phyloP scores from a whole-genome alignment of 2,888 invertebrate species.

The Coecobrya sp. region DNA sequence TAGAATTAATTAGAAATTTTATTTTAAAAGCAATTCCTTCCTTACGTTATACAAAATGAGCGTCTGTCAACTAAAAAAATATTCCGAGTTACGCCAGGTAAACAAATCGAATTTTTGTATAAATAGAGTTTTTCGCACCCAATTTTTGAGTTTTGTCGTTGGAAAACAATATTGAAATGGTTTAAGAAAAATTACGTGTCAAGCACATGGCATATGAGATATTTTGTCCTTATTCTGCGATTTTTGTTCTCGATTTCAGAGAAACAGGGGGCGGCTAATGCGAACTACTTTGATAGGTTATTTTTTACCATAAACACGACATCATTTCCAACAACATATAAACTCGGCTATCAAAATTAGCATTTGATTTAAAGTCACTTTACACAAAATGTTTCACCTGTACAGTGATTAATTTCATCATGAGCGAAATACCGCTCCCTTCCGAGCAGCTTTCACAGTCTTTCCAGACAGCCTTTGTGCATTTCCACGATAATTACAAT shows the following conservation, averaged over 20 bases:
- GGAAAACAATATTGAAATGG: slow-evolving; percentile 1
- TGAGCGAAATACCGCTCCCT: slow-evolving; percentile 62
- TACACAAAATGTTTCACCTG: slow-evolving; percentile 63
- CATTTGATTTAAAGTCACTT: slow-evolving; percentile 70
- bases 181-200: slow-evolving; percentile 31
- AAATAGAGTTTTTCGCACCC: slow-evolving; percentile 14
- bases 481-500: slow-evolving; percentile 71
- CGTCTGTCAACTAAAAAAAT: neutral
- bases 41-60: neutral
- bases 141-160: neutral
- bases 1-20: slow-evolving; percentile 37
- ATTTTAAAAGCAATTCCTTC: neutral
- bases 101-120: slow-evolving; percentile 1
- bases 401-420: slow-evolving; percentile 64
- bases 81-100: neutral
- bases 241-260: neutral
- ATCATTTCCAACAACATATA: neutral
- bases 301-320: neutral
- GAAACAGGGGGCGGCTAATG: slow-evolving; percentile 22
- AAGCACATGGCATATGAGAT: slow-evolving; percentile 11
- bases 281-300: neutral
- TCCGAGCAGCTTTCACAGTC: neutral
- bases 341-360: slow-evolving; percentile 24
- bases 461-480: slow-evolving; percentile 49
- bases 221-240: neutral